A percentile compares a stretch with the other conserved stretches of the same genome.
Conservation (phyloP, 2,113 vertebrate species). For the Callopanchax toddi region DNA sequence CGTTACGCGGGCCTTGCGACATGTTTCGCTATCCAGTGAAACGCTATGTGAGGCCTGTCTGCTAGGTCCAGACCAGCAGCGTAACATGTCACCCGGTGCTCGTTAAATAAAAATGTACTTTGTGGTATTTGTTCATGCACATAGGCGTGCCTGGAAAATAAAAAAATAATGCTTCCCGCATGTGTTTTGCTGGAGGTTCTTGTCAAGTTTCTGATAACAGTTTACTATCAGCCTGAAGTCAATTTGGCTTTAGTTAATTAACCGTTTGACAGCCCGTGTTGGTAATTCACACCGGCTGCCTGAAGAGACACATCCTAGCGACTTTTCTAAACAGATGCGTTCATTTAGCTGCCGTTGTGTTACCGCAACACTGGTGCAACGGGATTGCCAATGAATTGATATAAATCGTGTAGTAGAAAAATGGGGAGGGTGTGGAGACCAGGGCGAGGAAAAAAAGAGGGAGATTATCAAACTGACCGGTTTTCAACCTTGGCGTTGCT, state of each 20-base stretch:
- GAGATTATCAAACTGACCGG: constrained; percentile 42
- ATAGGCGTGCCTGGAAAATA: not conserved
- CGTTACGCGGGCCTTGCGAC: constrained; percentile 65
- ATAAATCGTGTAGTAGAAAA: constrained; percentile 55
- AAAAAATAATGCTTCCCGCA: not conserved
- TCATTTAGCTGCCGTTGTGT: constrained; percentile 8
- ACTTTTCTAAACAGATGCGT: constrained; percentile 6
- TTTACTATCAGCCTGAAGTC: constrained; percentile 33
- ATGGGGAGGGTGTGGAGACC: constrained; percentile 51
- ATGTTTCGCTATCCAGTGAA: constrained; percentile 43
- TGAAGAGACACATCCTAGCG: constrained; percentile 6
- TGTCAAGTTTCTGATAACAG: constrained; percentile 25
- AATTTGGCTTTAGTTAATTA: constrained; percentile 54
- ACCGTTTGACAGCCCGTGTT: constrained; percentile 63
- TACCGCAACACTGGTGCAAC: constrained; percentile 66
- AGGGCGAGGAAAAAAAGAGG: constrained; percentile 19
- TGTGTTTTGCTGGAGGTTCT: constrained; percentile 14
- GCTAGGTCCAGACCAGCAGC: constrained; percentile 29
- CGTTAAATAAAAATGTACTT: not conserved
- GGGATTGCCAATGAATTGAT: constrained; percentile 51
- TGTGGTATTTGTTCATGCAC: not conserved
- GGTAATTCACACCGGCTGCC: constrained; percentile 38
- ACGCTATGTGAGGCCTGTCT: constrained; percentile 59
- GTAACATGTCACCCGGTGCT: constrained; percentile 17
- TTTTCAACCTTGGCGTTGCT: constrained; percentile 76